Conservation (phyloP, 2,797 vertebrate genomes). For the Sorex maritimensis region DNA sequence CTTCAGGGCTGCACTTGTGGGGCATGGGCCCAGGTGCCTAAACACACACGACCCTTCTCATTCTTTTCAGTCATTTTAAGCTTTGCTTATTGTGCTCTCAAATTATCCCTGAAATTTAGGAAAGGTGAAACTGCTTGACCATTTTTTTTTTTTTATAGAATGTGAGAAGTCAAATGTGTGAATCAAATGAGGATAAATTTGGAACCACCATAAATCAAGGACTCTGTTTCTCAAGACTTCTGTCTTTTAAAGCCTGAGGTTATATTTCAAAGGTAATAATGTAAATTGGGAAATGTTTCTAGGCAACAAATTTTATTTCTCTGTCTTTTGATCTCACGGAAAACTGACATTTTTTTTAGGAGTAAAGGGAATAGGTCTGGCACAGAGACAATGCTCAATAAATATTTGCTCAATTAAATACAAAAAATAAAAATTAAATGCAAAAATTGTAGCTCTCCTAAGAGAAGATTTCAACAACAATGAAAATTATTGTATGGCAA, state of each 20-base stretch:
- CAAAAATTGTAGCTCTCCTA: no score
- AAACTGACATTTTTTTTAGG: slow-evolving; percentile 45
- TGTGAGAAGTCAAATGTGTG: background rate
- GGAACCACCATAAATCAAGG: background rate
- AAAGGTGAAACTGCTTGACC: background rate
- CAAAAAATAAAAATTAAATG: background rate
- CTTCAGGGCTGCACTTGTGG: background rate
- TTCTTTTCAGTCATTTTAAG: background rate
- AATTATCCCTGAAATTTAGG: background rate
- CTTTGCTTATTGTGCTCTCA: background rate
- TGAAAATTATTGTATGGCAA: background rate
- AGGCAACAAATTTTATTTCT: slow-evolving; percentile 33
- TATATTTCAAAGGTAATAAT: background rate
- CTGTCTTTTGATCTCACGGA: slow-evolving; percentile 42
- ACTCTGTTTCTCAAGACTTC: background rate
- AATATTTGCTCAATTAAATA: slow-evolving; percentile 49
- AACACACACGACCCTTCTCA: background rate
- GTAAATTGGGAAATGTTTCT: slow-evolving; percentile 53
- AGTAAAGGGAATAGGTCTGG: slow-evolving; percentile 1
- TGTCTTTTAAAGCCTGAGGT: slow-evolving; percentile 19
- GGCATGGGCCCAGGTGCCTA: background rate
- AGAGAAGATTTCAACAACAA: slow-evolving; percentile 17
- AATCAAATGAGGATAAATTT: background rate
- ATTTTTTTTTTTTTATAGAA: background rate
- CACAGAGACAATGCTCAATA: slow-evolving; percentile 52